Evolutionary conservation across 2,113 vertebrate genomes (phyloP).

Genomic region (Octodon degus): DNA sequence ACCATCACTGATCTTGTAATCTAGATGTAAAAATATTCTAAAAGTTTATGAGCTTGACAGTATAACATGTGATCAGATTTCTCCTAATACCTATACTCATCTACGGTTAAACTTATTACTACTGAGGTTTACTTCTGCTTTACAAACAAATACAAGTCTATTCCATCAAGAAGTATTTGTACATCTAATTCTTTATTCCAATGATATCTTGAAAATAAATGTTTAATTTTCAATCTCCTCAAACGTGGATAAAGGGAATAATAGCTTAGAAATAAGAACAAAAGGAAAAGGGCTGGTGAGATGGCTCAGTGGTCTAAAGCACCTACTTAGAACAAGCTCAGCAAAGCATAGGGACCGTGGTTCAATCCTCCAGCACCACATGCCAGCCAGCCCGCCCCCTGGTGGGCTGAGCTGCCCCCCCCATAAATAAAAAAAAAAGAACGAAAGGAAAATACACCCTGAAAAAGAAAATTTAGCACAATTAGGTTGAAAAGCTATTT

Average conservation of each 20-base stretch:
- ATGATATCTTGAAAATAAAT: not conserved
- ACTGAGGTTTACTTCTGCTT: not conserved
- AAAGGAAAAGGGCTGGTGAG: too few species aligned
- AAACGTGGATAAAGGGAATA: not conserved
- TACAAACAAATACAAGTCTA: not conserved
- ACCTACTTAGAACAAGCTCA: too few species aligned
- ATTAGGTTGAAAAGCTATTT: not conserved
- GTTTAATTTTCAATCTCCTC: not conserved
- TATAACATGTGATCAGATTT: not conserved
- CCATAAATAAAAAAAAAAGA: too few species aligned
- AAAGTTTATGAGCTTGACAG: not conserved
- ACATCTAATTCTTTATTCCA: not conserved
- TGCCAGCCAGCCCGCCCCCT: too few species aligned
- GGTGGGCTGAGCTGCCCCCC: too few species aligned
- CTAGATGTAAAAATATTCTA: not conserved
- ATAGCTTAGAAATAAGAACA: not conserved
- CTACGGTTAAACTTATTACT: not conserved
- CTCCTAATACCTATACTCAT: not conserved
- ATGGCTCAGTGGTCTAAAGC: too few species aligned
- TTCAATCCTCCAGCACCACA: too few species aligned
- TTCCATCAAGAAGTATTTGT: not conserved
- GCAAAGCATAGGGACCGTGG: too few species aligned
- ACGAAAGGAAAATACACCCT: not conserved
- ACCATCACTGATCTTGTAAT: not conserved
- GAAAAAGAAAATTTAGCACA: not conserved